Conservation (phyloP, 2,113 vertebrate species). For the Bettongia penicillata region DNA sequence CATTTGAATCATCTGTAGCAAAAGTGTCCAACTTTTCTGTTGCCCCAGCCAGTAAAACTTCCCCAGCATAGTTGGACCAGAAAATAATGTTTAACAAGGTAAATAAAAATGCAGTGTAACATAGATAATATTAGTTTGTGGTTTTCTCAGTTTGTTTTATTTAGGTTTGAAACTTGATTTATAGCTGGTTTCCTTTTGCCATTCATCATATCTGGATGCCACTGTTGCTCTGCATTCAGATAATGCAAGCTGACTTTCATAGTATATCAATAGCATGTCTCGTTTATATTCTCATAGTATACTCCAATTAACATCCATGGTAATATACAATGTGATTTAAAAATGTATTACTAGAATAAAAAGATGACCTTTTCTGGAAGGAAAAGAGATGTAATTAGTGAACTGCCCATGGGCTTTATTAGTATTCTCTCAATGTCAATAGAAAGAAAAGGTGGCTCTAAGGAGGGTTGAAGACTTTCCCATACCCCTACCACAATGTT, state of each 20-base stretch:
- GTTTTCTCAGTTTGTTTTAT: not conserved
- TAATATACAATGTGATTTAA: not conserved
- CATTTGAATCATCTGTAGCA: not conserved
- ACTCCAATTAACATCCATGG: too few relatives aligned
- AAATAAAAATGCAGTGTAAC: not conserved
- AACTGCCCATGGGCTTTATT: not conserved
- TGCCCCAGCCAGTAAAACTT: not conserved
- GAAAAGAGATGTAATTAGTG: not conserved
- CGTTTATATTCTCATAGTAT: not conserved
- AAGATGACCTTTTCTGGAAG: not conserved
- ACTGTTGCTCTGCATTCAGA: not conserved
- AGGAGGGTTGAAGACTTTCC: not conserved
- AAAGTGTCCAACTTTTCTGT: not conserved
- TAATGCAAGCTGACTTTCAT: not conserved
- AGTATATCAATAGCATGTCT: not conserved
- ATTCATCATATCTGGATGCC: not conserved
- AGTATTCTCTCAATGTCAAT: not conserved
- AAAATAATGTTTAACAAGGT: not conserved
- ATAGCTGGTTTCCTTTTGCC: not conserved
- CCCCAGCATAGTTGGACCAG: not conserved
- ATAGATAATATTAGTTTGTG: not conserved
- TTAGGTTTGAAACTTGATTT: not conserved
- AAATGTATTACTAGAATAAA: not conserved
- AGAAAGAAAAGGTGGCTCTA: not conserved
- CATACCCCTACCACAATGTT: not conserved